Base-by-base conservation (phyloP, 2,797 vertebrate species). In the Brotula barbata region DNA sequence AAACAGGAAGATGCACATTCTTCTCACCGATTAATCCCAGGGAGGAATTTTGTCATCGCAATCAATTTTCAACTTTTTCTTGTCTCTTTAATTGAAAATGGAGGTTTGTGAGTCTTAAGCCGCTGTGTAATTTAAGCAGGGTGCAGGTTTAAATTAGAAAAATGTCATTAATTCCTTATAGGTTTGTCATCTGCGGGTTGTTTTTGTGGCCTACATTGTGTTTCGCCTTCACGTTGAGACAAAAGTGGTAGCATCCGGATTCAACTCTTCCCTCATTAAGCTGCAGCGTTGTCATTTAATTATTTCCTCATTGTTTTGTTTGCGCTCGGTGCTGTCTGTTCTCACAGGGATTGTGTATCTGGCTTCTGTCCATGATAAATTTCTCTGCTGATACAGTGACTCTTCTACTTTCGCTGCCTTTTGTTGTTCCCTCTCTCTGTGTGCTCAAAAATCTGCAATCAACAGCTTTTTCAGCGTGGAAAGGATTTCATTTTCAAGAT, bases 361-460 rank as follows among this genome's bases (percentile, higher is more conserved):
- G 80, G 76, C 81, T 72, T 33, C 13, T 22, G 73, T 80, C 75
- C 81, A 82, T 57, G 2, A 17, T 56, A 57, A 59, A 63, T 23
- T 50, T 55, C 56, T 82, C 51, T 76, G 81, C 83, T 82, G 79
- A 82, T 77, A 81, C 66, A 47, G 67, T 68, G 75, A 31, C 64
- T 73, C 80, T 79, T 47, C 36, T 6, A 34, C 54, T 56, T 68
- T 49, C 68, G 48, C 71, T 80, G 54, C 48, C 17, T 11, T 58
- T 71, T 28, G 58, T 68, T 65, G 58, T 64, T 73, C 25, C 58
- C 53, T 39, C 16, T 17, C 44, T 63, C 68, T 74, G 52, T 39
- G 1, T 49, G 62, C 51, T 62, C 17, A 55, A 51, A 37, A 63
- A 69, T 45, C 44, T 54, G 52, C 48, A 78, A 68, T 74, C 62